phyloP scores from a whole-genome alignment of 2,888 invertebrate genomes.

The Cantharis nigra region DNA sequence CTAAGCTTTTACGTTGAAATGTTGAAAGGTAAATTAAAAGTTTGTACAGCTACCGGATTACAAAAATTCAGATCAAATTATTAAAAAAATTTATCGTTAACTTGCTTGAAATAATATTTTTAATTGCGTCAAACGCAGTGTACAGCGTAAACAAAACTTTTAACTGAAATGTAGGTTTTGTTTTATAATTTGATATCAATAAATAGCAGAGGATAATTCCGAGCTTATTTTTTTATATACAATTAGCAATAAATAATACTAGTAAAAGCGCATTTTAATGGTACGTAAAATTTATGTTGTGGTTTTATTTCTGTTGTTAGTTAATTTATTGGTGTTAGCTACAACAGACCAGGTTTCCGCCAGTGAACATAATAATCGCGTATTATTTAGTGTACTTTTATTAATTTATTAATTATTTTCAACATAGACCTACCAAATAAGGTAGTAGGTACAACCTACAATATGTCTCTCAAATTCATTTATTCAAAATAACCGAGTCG shows the following conservation, averaged over 20 bases:
- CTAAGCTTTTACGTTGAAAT: background rate
- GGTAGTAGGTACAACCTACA: background rate
- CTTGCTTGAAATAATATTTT: background rate
- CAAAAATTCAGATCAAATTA: background rate
- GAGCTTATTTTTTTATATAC: background rate
- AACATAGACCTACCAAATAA: background rate
- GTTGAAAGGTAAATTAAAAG: background rate
- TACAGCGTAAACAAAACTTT: background rate
- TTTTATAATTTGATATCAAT: background rate
- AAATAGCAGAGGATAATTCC: background rate
- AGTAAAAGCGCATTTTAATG: constrained; percentile 1
- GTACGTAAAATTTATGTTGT: constrained; percentile 2
- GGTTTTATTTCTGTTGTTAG: constrained; percentile 2
- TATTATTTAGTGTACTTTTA: background rate
- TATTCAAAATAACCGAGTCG: background rate
- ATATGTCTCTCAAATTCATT: background rate
- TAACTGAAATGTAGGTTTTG: background rate
- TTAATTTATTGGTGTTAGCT: background rate
- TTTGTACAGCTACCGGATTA: background rate
- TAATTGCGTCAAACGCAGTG: background rate
- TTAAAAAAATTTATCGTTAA: background rate
- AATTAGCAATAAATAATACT: background rate
- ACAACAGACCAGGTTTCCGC: background rate
- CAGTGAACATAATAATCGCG: background rate
- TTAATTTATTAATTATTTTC: background rate